Conservation (phyloP, 2,888 invertebrate genomes). For the Cyaniris semiargus region DNA sequence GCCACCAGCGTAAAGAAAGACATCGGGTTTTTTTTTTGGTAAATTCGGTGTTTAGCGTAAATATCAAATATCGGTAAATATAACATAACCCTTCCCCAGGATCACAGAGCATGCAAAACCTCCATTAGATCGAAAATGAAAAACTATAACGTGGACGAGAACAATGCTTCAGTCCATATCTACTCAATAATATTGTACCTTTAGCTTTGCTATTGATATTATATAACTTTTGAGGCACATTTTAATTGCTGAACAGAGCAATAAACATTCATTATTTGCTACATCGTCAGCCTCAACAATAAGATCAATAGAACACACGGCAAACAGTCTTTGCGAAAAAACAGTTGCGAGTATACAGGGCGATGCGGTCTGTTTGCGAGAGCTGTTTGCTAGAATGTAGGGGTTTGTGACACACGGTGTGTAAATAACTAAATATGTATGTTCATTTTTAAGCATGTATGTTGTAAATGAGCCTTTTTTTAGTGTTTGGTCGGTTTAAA, state of each 20-base stretch:
- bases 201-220: background rate
- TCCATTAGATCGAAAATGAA: too few species aligned
- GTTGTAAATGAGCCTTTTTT: background rate
- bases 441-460: background rate
- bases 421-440: background rate
- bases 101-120: too few species aligned
- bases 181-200: too few species aligned
- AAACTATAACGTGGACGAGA: too few species aligned
- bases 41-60: too few species aligned
- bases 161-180: too few species aligned
- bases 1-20: too few species aligned
- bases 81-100: too few species aligned
- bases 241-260: background rate
- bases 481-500: background rate
- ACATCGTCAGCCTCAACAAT: background rate
- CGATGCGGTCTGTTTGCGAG: slow-evolving; percentile 21
- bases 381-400: slow-evolving; percentile 16
- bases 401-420: background rate
- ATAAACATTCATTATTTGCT: slow-evolving; percentile 12
- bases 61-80: too few species aligned
- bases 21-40: too few species aligned
- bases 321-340: slow-evolving; percentile 22
- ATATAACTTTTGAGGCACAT: background rate
- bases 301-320: background rate
- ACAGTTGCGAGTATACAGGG: slow-evolving; percentile 6